phyloP scores from a whole-genome alignment of 1,140 invertebrate genomes.

The Sycophila sp. region DNA sequence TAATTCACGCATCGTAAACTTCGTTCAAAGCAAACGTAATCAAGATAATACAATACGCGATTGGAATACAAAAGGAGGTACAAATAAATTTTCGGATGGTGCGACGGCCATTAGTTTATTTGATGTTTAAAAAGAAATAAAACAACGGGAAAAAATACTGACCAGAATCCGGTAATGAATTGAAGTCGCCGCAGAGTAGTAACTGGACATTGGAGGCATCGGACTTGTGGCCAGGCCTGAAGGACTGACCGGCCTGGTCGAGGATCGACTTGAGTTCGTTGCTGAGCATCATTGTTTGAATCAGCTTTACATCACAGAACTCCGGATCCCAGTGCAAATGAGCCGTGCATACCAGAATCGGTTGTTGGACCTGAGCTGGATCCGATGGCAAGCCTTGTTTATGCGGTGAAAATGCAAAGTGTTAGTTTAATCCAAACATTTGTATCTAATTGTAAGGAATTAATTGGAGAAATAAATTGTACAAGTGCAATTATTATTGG shows the following conservation, averaged over 20 bases:
- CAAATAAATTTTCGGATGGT: no score
- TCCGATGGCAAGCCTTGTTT: conserved; percentile 75
- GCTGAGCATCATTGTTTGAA: conserved; percentile 99
- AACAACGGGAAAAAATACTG: no score
- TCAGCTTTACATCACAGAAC: conserved; percentile 99
- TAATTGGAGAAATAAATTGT: no score
- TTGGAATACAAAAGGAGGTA: no score
- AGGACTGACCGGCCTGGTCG: conserved; percentile 79
- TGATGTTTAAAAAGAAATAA: no score
- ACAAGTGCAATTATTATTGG: no score
- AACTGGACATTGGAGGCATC: conserved; percentile 89
- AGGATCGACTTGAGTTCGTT: conserved; percentile 88
- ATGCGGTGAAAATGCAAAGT: background rate
- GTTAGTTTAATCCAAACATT: no score
- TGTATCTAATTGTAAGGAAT: no score
- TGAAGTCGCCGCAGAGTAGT: conserved; percentile 97
- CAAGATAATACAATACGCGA: no score
- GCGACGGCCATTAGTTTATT: no score
- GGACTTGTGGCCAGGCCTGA: conserved; percentile 71
- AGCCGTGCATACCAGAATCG: conserved; percentile 94
- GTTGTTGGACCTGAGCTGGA: conserved; percentile 80
- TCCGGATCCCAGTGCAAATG: conserved; percentile 99
- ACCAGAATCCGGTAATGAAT: conserved; percentile 98
- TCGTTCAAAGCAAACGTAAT: no score
- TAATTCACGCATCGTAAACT: no score